Base-by-base conservation (phyloP, 2,113 vertebrate genomes). In the Canis aureus region DNA sequence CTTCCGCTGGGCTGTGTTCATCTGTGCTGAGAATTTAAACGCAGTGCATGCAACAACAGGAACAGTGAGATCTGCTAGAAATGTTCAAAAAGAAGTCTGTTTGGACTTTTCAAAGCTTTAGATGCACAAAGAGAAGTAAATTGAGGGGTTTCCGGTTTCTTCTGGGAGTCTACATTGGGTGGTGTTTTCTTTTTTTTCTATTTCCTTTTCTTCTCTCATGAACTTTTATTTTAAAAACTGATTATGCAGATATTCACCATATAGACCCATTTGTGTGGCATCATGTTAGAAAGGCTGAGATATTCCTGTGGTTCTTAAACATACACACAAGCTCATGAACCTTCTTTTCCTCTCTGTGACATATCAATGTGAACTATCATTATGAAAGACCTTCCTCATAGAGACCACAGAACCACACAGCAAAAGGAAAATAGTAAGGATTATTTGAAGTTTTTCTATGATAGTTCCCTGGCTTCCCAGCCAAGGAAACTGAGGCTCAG, bases 91-190 rank as follows among this genome's bases (percentile, higher is more conserved):
- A 95, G 96, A 84, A 94, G 78, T 69, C 91, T 60, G 91, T 94
- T 95, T 95, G 95, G 96, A 94, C 91, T 97, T 97, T 96, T 89
- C 60, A 97, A 95, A 95, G 90, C 84, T 96, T 96, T 74, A 64
- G 64, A 91, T 80, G 62, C 94, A 96, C 94, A 97, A 96, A 97
- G 55, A 95, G 43, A 87, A 92, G 89, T 78, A 93, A 95, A 95
- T 95, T 76, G 93, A 97, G 51, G 93, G 97, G 97, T 95, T 97
- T 98, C 96, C 64, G 5, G 79, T 97, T 96, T 97, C 98, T 97
- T 95, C 62, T 95, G 93, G 83, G 66, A 88, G 84, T 91, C 76
- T 80, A 43, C 23, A 20, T 82, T 64, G 81, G 85, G 29, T 59
- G 88, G 55, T 81, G 84, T 35, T 62, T 94, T 91, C 94, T 81